Evolutionary conservation across 1,140 invertebrate genomes (phyloP), one percentile per base, ranked within the genome.

Genomic region (Drusus annulatus): DNA sequence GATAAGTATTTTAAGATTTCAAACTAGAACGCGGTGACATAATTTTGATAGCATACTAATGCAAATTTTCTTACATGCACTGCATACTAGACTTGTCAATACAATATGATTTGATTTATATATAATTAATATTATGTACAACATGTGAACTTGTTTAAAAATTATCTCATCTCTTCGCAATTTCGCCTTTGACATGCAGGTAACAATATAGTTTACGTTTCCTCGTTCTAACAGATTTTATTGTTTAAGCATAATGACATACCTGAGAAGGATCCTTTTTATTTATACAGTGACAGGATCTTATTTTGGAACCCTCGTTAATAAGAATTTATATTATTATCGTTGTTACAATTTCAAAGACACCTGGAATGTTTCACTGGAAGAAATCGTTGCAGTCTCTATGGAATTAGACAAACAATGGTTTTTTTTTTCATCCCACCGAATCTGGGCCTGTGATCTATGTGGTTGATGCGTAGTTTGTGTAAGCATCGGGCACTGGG

Each of bases 241-340:
- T 69, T 69, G 65, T 69, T 69, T 69, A 69, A 69, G 65, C 15
- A 69, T 69, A 69, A 69, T 69, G 65, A 69, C 65, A 19, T 69
- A 21, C 36, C 65, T 45, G 65, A 69, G 65, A 69, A 50, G 65
- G 65, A 77, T 69, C 60, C 65, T n/a, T 17, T 69, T 77, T 56
- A 81, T 69, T 69, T 69, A 69, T 69, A 19, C 65, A 50, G 36
- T 69, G 65, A 79, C 58, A 76, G 58, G 78, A 71, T 31, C 69
- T 76, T 76, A 56, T 77, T 82, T 73, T 52, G 71, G 52, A 78
- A 82, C 81, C 81, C 81, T 82, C 81, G 81, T 82, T 82, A 82
- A 82, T 82, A 80, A 77, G 81, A 82, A 82, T 82, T 82, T 78
- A 82, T 80, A 79, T 75, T 77, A 82, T 82, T 82, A 73, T 69